Evolutionary conservation across 1,140 invertebrate species (phyloP), one percentile per base, ranked within the genome.

Genomic region (Telenomus remus): DNA sequence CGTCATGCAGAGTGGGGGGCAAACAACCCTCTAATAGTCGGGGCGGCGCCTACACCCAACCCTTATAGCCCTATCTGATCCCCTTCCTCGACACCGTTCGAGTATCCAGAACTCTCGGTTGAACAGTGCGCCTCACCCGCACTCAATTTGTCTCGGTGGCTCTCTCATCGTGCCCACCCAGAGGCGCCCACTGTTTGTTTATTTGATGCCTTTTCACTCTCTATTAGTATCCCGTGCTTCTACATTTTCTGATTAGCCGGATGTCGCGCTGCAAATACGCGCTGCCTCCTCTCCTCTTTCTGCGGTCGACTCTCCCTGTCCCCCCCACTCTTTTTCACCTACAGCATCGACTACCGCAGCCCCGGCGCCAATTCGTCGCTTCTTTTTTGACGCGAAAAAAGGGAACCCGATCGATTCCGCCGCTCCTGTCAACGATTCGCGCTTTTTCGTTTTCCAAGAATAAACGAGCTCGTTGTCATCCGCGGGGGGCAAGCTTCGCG

Each of bases 141-240:
- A 66, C 76, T 78, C 77, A 63, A 66, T 79, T 76, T 75, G 59
- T 76, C 73, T 76, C 79, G 56, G 68, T 71, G 55, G 55, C 59
- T 66, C 65, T 72, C 61, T 59, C 44, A 16, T 54, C 78, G 56
- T 66, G 53, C 16, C 50, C 49, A 16, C 61, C 70, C 46, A 65
- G 60, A 42, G 65, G 65, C 78, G 63, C 79, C 79, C 79, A 72
- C 81, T 86, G 85, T 87, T 87, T 87, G 86, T 88, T 88, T 88
- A 87, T 88, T 86, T 83, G 85, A 88, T 87, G 82, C 86, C 86
- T 88, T 87, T 88, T 87, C 86, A 87, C 87, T 87, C 86, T 87
- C 85, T 88, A 88, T 87, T 87, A 87, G 85, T 86, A 85, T 85
- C 83, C 80, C 80, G 81, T 81, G 78, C 79, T 85, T 79, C 84